Percentiles rank a stretch among this genome's conserved stretches.
phyloP scores from a whole-genome alignment of 2,888 invertebrate species.

The Cheilosia vulpina region DNA sequence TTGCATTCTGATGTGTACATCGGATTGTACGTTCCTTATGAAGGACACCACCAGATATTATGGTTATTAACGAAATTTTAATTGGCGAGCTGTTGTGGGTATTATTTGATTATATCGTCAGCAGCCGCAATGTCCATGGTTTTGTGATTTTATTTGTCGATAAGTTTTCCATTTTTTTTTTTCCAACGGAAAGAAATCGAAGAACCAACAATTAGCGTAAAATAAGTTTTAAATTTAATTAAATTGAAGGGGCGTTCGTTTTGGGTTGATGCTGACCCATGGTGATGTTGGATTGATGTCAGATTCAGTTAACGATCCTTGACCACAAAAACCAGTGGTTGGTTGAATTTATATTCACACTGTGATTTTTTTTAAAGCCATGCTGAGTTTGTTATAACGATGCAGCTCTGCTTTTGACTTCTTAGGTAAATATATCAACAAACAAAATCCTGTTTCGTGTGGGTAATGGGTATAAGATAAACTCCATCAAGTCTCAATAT shows the following conservation, averaged over 20 bases:
- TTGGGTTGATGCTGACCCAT: too few species aligned
- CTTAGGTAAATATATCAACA: too few species aligned
- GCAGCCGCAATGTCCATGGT: background rate
- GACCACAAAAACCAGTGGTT: too few species aligned
- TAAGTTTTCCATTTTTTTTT: background rate
- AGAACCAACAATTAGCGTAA: background rate
- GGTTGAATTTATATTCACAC: too few species aligned
- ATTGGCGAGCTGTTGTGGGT: slow-evolving; percentile 11
- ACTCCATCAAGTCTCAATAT: too few species aligned
- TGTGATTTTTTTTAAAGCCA: too few species aligned
- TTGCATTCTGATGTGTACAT: background rate
- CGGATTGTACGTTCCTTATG: slow-evolving; percentile 2
- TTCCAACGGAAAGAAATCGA: background rate
- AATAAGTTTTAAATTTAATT: slow-evolving; percentile 6
- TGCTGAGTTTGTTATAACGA: too few species aligned
- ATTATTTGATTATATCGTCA: background rate
- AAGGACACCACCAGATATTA: slow-evolving; percentile 7
- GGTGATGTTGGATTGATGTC: too few species aligned
- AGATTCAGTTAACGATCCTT: too few species aligned
- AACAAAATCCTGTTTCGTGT: too few species aligned
- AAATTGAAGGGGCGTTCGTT: background rate
- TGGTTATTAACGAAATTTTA: slow-evolving; percentile 42
- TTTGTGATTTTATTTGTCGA: slow-evolving; percentile 4
- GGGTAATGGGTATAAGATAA: too few species aligned
- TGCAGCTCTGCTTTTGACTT: too few species aligned